Percentiles rank a stretch among this genome's conserved stretches.
These are phyloP conservation scores for Tonatia bakeri DNA, from an alignment of 2,113 vertebrate species.

Conservation along the genomic window DNA sequence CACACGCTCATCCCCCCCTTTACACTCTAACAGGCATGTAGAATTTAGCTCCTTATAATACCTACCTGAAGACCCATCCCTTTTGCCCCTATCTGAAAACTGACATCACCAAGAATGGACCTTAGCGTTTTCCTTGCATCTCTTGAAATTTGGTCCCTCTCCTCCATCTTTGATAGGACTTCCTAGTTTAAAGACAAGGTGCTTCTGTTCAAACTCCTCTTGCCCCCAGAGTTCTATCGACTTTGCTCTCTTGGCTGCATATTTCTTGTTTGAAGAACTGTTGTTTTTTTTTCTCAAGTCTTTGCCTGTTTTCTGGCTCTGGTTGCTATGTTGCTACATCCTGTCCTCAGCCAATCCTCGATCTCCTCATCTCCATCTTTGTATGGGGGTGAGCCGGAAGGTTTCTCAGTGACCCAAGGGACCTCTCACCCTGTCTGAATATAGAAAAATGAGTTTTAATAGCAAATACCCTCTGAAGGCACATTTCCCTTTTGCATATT, in stretches of 20 bases:
- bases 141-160: background rate
- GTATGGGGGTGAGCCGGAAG: background rate
- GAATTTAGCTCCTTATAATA: background rate
- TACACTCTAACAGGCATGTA: background rate
- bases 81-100: background rate
- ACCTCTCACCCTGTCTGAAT: background rate
- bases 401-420: background rate
- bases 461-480: background rate
- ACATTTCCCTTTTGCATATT: background rate
- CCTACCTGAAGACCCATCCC: background rate
- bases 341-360: background rate
- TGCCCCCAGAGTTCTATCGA: background rate
- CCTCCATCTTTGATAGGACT: background rate
- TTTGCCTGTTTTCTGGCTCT: background rate
- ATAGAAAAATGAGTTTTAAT: background rate
- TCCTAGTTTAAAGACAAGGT: background rate
- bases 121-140: background rate
- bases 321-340: background rate
- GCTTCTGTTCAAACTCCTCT: background rate
- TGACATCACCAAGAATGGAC: background rate
- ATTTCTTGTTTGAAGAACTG: background rate
- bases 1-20: background rate
- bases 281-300: background rate
- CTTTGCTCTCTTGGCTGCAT: background rate
- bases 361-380: background rate